Percentiles rank a stretch among this genome's conserved stretches.
Evolutionary conservation across 30 jellyfish, hydroid and myxozoan genomes (phyloP).

Genomic region (Nemopilema nomurai): DNA sequence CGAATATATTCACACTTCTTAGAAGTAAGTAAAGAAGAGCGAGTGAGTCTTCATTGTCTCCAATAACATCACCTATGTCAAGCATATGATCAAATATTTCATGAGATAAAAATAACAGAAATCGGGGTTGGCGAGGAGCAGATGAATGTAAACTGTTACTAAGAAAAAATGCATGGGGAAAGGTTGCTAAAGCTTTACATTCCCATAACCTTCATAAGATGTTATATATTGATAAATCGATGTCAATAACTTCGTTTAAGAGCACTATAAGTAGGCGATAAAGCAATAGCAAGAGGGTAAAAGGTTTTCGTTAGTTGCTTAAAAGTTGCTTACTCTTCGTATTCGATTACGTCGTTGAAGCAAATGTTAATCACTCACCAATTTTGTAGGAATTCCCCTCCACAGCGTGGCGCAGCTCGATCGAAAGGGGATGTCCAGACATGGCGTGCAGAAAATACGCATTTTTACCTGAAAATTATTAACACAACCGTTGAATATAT

Average conservation of each 20-base stretch:
- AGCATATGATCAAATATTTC: neutral
- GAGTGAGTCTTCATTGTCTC: constrained; percentile 56
- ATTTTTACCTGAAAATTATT: constrained; percentile 41
- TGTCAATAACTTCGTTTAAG: too few relatives aligned
- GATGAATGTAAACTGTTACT: too few relatives aligned
- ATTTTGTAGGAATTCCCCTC: constrained; percentile 50
- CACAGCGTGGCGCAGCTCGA: constrained; percentile 43
- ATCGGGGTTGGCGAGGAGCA: neutral
- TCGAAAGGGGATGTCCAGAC: constrained; percentile 49
- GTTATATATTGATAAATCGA: too few relatives aligned
- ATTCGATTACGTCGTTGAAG: too few relatives aligned
- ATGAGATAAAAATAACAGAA: neutral
- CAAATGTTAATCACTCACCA: constrained; percentile 28
- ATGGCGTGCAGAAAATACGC: constrained; percentile 35
- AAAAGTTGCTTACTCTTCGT: too few relatives aligned
- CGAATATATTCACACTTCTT: constrained; percentile 41
- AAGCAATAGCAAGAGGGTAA: neutral
- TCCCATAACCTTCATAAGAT: too few relatives aligned
- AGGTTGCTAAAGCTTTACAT: too few relatives aligned
- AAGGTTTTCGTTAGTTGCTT: too few relatives aligned
- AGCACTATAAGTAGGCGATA: too few relatives aligned
- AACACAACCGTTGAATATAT: too few relatives aligned
- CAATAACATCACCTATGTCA: constrained; percentile 33
- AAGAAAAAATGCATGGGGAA: too few relatives aligned
- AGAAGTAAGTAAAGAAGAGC: constrained; percentile 41